A percentile compares a stretch with the other conserved stretches of the same genome.
phyloP scores from a whole-genome alignment of 2,888 invertebrate species.

The Epistrophe grossulariae region DNA sequence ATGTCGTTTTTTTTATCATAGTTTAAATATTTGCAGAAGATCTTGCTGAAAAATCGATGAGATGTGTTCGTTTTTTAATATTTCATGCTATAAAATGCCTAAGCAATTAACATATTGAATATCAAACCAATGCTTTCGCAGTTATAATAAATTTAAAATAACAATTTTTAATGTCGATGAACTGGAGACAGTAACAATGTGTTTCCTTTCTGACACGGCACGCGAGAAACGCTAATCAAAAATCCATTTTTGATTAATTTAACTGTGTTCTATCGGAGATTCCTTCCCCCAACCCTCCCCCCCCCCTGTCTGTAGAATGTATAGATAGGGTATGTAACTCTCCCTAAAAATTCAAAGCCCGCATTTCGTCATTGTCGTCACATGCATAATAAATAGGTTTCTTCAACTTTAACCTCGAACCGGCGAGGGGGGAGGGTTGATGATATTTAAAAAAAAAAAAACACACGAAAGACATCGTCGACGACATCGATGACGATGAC shows the following conservation, averaged over 20 bases:
- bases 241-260: conserved; percentile 67
- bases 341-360: conserved; percentile 58
- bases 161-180: background rate
- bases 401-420: conserved; percentile 73
- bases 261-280: conserved; percentile 46
- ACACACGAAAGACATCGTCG: conserved; percentile 30
- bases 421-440: background rate
- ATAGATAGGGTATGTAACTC: background rate
- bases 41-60: no score
- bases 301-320: background rate
- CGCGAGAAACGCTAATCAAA: conserved; percentile 58
- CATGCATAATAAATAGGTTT: conserved; percentile 70
- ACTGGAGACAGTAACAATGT: background rate
- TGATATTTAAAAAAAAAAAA: conserved; percentile 63
- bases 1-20: no score
- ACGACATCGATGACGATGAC: conserved; percentile 17
- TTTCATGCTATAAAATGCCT: no score
- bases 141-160: conserved; percentile 31
- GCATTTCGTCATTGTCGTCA: conserved; percentile 54
- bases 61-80: no score
- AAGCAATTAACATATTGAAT: no score
- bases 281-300: background rate
- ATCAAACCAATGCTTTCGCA: no score
- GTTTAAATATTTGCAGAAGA: no score
- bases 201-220: conserved; percentile 17